Percentiles rank a stretch among this genome's conserved stretches.
phyloP scores from a whole-genome alignment of 2,888 invertebrate species.

The Cantharis rufa region DNA sequence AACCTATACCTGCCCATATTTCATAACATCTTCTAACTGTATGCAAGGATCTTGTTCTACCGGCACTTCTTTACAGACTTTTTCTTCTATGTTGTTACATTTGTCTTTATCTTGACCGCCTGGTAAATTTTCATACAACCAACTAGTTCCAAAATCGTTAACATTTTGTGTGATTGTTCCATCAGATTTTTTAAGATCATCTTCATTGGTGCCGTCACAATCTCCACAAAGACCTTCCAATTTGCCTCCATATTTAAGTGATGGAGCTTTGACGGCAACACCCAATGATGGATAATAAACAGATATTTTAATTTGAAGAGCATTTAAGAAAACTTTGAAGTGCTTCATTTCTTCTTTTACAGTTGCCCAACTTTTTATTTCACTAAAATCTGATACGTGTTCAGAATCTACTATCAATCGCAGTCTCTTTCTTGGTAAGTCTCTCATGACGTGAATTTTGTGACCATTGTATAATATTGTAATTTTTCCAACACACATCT shows the following conservation, averaged over 20 bases:
- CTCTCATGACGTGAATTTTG: conserved; percentile 52
- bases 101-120: conserved; percentile 51
- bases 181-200: conserved; percentile 61
- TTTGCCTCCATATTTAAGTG: conserved; percentile 70
- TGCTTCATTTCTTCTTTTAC: conserved; percentile 65
- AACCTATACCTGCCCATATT: conserved; percentile 59
- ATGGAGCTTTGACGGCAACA: conserved; percentile 68
- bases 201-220: conserved; percentile 65
- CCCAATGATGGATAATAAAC: conserved; percentile 57
- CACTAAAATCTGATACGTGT: conserved; percentile 45
- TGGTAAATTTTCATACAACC: conserved; percentile 57
- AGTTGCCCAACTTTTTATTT: conserved; percentile 65
- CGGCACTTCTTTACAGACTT: conserved; percentile 58
- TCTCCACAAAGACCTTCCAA: conserved; percentile 83
- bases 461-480: conserved; percentile 70
- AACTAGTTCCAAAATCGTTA: conserved; percentile 62
- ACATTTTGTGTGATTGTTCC: conserved; percentile 61
- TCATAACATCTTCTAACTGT: conserved; percentile 61
- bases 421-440: conserved; percentile 42
- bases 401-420: conserved; percentile 59
- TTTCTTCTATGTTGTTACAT: conserved; percentile 49
- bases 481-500: conserved; percentile 70
- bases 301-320: conserved; percentile 63
- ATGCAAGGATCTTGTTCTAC: conserved; percentile 70
- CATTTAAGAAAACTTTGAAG: conserved; percentile 65